phyloP scores from a whole-genome alignment of 2,113 vertebrate species.

The Lasiurus cinereus region DNA sequence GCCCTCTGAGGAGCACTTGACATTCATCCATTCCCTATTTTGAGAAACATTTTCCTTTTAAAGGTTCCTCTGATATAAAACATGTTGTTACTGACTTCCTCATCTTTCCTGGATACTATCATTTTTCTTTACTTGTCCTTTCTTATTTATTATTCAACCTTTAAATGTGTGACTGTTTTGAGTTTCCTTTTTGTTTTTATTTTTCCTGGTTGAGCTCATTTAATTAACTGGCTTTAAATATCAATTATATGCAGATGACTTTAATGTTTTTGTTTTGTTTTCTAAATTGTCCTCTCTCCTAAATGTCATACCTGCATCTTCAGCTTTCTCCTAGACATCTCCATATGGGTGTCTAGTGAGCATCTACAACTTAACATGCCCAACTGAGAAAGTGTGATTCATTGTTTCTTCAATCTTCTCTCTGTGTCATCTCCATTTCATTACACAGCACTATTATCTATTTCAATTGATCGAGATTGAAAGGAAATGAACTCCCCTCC shows the following conservation, averaged over 20 bases:
- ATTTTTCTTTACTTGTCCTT: neutral
- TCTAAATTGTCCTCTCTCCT: neutral
- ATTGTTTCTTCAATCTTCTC: neutral
- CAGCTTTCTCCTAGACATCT: neutral
- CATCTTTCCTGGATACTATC: accelerated
- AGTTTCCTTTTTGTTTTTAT: neutral
- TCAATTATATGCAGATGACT: neutral
- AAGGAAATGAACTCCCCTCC: no score
- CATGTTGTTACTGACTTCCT: neutral
- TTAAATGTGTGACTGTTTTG: neutral
- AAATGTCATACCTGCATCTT: neutral
- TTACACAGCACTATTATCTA: neutral
- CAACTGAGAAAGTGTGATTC: neutral
- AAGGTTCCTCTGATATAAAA: neutral
- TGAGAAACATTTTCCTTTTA: neutral
- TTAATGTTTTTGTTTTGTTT: neutral
- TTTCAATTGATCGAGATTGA: neutral
- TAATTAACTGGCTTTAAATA: neutral
- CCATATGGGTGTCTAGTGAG: neutral
- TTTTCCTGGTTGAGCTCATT: neutral
- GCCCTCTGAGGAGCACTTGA: neutral
- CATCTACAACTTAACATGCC: neutral
- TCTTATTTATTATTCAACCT: neutral
- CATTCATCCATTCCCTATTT: neutral
- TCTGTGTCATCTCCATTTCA: neutral